These are phyloP conservation scores for Camptogramma bilineatum DNA, from an alignment of 2,888 invertebrate genomes.

Conservation along the genomic window DNA sequence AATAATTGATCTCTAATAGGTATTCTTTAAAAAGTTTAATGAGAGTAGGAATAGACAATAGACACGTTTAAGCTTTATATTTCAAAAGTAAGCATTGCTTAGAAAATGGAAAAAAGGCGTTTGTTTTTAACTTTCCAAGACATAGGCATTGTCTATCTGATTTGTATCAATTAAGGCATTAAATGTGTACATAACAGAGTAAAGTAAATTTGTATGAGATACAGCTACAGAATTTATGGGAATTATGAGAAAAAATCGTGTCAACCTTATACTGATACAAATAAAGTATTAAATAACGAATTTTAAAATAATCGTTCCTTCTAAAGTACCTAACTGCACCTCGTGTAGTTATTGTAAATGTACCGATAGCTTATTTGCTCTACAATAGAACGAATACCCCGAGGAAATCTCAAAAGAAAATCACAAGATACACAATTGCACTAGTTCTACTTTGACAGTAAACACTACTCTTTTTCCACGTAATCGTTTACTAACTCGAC, in stretches of 20 bases:
- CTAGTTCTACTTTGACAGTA: conserved; percentile 1
- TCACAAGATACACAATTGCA: conserved; percentile 5
- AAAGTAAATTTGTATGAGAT: background rate
- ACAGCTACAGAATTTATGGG: background rate
- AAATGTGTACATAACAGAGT: background rate
- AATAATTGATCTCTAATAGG: no score
- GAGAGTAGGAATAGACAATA: no score
- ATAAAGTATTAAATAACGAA: background rate
- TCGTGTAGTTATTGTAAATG: conserved; percentile 9
- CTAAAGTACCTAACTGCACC: background rate
- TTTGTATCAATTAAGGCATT: background rate
- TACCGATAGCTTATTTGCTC: conserved; percentile 15
- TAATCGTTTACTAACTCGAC: background rate
- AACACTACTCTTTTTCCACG: background rate
- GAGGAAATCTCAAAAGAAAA: conserved; percentile 22
- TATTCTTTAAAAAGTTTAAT: no score
- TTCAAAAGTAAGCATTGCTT: no score
- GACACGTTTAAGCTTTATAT: no score
- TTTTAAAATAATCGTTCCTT: background rate
- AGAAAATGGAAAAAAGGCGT: no score
- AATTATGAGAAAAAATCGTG: background rate
- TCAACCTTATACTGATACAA: background rate
- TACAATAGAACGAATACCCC: conserved; percentile 23
- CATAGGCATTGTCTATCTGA: no score
- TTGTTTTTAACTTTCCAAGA: no score